Conservation (phyloP, 1,140 invertebrate species). For the Lepidurus arcticus region DNA sequence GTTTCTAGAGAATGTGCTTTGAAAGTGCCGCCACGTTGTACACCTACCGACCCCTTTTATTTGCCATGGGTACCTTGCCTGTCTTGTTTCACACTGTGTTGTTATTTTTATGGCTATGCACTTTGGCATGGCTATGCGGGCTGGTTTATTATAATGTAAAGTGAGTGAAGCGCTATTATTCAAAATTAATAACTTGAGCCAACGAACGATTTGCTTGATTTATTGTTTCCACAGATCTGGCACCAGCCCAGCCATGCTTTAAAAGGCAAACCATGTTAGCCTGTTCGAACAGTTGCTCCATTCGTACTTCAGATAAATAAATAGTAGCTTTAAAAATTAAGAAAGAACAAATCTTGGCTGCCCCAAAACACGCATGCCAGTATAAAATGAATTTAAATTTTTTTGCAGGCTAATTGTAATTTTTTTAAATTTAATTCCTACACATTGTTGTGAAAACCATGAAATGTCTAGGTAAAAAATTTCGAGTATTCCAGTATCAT, state of each 20-base stretch:
- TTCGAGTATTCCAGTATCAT: too few relatives aligned
- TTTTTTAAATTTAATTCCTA: too few relatives aligned
- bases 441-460: too few relatives aligned
- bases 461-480: too few relatives aligned
- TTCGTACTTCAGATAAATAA: not conserved
- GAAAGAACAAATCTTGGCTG: too few relatives aligned
- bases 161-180: not conserved
- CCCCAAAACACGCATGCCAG: too few relatives aligned
- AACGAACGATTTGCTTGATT: conserved; percentile 2
- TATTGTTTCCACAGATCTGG: not conserved
- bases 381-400: too few relatives aligned
- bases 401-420: too few relatives aligned
- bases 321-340: too few relatives aligned
- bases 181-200: not conserved
- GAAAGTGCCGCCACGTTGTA: too few relatives aligned
- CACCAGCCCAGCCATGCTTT: not conserved
- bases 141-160: not conserved
- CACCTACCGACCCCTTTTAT: not conserved
- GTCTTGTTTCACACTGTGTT: not conserved
- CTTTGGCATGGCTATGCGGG: not conserved
- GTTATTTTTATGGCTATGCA: not conserved
- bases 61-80: not conserved
- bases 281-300: not conserved
- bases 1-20: too few relatives aligned
- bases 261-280: not conserved